Percentiles rank a stretch among this genome's conserved stretches.
These are phyloP conservation scores for Machimus rusticus DNA, from an alignment of 2,888 invertebrate species.

Conservation along the genomic window DNA sequence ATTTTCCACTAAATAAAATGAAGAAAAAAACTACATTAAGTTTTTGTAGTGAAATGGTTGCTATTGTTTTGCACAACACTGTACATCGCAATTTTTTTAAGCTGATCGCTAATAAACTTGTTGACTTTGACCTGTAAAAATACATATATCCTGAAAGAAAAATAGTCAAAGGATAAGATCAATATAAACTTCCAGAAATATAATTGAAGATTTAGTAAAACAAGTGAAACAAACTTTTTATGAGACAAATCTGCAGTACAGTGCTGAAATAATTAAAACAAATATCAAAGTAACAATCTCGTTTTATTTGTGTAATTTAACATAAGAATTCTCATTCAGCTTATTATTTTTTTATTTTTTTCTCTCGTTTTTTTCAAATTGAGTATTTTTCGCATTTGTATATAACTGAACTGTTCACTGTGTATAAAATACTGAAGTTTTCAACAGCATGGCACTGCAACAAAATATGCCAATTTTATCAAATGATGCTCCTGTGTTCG, in stretches of 20 bases:
- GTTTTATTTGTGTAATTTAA: slow-evolving; percentile 36
- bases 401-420: slow-evolving; percentile 18
- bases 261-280: slow-evolving; percentile 2
- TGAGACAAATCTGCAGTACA: background rate
- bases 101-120: background rate
- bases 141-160: background rate
- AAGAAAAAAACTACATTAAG: too few relatives aligned
- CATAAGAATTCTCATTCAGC: slow-evolving; percentile 20
- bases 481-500: background rate
- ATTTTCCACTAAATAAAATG: too few relatives aligned
- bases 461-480: slow-evolving; percentile 9
- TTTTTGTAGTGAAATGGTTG: too few relatives aligned
- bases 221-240: background rate
- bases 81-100: background rate
- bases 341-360: background rate
- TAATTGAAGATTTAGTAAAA: background rate
- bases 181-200: background rate
- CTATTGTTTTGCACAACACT: too few relatives aligned
- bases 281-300: slow-evolving; percentile 30
- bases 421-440: slow-evolving; percentile 34
- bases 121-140: background rate
- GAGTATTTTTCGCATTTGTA: slow-evolving; percentile 37
- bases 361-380: slow-evolving; percentile 1
- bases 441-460: slow-evolving; percentile 36
- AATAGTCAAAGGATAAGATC: background rate